Evolutionary conservation across 2,888 invertebrate genomes (phyloP).

Genomic region (Andricus quercusramuli): DNA sequence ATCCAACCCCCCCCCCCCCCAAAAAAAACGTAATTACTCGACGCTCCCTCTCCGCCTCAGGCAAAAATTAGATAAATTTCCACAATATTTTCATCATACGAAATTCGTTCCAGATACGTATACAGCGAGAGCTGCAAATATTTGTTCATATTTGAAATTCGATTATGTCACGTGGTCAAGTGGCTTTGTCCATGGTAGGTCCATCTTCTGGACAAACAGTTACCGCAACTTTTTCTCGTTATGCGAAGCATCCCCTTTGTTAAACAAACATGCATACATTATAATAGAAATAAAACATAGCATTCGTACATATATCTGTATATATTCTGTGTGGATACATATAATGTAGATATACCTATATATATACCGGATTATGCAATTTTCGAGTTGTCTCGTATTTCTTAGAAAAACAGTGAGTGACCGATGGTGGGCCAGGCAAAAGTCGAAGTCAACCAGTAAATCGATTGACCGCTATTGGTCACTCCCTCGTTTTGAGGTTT

Average conservation of each 20-base stretch:
- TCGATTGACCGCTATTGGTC: constrained; percentile 63
- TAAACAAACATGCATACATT: constrained; percentile 72
- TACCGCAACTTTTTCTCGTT: constrained; percentile 42
- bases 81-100: too few species aligned
- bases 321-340: constrained; percentile 38
- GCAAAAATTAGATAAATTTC: too few species aligned
- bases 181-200: constrained; percentile 57
- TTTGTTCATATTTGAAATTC: constrained; percentile 65
- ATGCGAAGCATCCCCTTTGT: constrained; percentile 51
- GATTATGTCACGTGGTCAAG: constrained; percentile 57
- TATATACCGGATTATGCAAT: not conserved
- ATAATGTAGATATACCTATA: not conserved
- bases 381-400: constrained; percentile 53
- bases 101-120: too few species aligned
- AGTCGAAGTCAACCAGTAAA: constrained; percentile 40
- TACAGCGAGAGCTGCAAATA: constrained; percentile 55
- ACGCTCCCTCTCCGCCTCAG: too few species aligned
- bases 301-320: constrained; percentile 39
- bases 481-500: constrained; percentile 66
- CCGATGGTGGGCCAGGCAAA: constrained; percentile 47
- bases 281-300: constrained; percentile 44
- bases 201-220: constrained; percentile 69
- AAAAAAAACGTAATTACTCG: too few species aligned
- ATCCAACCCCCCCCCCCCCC: too few species aligned
- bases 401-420: constrained; percentile 64